Conservation (phyloP, 2,113 vertebrate species). For the Malurus elegans region DNA sequence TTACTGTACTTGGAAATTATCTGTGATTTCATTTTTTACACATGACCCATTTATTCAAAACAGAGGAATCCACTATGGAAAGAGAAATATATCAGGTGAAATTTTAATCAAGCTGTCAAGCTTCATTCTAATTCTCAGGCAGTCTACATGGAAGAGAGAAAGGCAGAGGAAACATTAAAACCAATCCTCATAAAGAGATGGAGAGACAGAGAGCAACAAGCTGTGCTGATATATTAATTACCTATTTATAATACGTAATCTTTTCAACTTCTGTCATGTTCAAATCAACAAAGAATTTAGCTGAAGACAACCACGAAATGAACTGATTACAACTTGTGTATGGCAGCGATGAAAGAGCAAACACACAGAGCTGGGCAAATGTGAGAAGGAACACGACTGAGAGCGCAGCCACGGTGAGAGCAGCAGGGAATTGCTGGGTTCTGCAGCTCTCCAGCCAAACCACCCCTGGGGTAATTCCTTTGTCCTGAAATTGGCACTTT, state of each 20-base stretch:
- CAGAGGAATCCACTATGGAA: conserved; percentile 6
- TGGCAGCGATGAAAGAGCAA: neutral
- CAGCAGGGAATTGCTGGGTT: conserved; percentile 8
- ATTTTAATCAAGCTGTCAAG: conserved; percentile 59
- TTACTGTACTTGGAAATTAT: neutral
- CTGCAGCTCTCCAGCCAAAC: neutral
- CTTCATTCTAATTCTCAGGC: conserved; percentile 46
- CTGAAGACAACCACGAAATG: conserved; percentile 28
- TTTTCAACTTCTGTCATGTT: conserved; percentile 58
- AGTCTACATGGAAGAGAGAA: neutral
- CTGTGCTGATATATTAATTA: conserved; percentile 42
- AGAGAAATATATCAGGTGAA: conserved; percentile 19
- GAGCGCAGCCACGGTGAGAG: neutral
- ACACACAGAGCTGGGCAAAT: neutral
- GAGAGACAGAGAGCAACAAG: conserved; percentile 37
- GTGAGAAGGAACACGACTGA: conserved; percentile 13
- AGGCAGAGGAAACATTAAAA: conserved; percentile 51
- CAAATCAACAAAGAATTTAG: conserved; percentile 57
- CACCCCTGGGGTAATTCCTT: neutral
- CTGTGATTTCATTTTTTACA: neutral
- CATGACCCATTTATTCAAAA: neutral
- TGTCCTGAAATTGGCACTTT: neutral
- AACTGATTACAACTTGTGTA: neutral
- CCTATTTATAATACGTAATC: conserved; percentile 43
- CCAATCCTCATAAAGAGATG: neutral